Evolutionary conservation across 2,888 invertebrate genomes (phyloP).

Genomic region (Lymantria dispar): DNA sequence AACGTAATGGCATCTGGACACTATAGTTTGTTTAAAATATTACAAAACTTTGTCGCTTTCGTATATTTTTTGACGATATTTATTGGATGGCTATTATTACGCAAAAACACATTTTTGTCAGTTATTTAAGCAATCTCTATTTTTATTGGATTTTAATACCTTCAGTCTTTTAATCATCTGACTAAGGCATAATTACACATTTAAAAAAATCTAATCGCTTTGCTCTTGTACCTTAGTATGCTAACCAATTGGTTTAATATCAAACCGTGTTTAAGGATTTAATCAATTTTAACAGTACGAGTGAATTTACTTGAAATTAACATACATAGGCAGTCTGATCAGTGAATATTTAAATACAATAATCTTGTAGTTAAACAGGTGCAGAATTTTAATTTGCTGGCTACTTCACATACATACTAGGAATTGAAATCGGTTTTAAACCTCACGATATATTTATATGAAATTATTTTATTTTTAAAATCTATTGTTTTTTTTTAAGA

Average conservation of each 20-base stretch:
- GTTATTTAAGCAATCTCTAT: too few species aligned
- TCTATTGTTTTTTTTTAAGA: too few species aligned
- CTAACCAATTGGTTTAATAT: background rate
- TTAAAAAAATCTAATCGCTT: background rate
- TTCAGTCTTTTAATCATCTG: too few species aligned
- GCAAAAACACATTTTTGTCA: too few species aligned
- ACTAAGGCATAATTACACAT: too few species aligned
- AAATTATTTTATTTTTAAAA: too few species aligned
- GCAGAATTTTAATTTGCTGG: conserved; percentile 4
- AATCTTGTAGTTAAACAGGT: conserved; percentile 7
- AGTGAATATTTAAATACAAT: conserved; percentile 16
- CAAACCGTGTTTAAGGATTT: background rate
- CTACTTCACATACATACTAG: conserved; percentile 1
- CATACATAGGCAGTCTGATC: conserved; percentile 14
- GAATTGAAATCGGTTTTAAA: conserved; percentile 16
- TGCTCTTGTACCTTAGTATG: background rate
- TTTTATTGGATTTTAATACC: too few species aligned
- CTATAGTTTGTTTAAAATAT: too few species aligned
- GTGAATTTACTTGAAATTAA: conserved; percentile 25
- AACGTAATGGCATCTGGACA: too few species aligned
- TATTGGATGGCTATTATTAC: too few species aligned
- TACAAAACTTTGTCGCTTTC: too few species aligned
- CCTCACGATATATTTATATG: background rate
- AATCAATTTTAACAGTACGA: conserved; percentile 26
- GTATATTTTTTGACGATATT: too few species aligned